Evolutionary conservation across 2,888 invertebrate species (phyloP), one percentile per base, ranked within the genome.

Genomic region (Folsomia manolachei): DNA sequence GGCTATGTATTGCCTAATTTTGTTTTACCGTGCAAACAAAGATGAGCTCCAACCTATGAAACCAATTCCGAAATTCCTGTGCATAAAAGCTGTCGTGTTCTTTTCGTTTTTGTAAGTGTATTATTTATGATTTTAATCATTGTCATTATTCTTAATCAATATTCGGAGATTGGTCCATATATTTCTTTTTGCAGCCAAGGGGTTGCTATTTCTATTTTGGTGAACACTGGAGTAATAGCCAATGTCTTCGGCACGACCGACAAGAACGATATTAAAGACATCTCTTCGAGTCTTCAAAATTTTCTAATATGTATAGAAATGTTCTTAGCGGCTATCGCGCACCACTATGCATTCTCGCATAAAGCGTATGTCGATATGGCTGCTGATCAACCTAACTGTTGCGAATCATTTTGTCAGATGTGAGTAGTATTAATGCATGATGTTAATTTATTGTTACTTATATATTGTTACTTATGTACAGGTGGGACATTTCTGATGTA

Each of bases 261-360:
- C 81, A 86, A 88, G 70, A 87, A 88, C 75, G 88, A 88, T 78
- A 88, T 90, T 73, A 89, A 90, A 82, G 89, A 90, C 82, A 88
- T 94, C 82, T 91, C 95, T 70, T 91, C 91, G 68, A 90, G 92
- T 83, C 84, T 96, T 21, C 87, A 96, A 91, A 94, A 97, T 86
- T 96, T 97, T 85, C 86, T 95, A 71, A 95, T 97, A 80, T 97
- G 97, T 83, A 94, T 97, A 82, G 97, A 97, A 87, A 97, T 97
- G 97, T 96, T 97, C 83, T 84, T 97, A 81, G 97, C 97, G 25
- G 95, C 97, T 1, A 89, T 97, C 25, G 97, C 95, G 0, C 97
- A 97, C 84, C 94, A 95, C 84, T 97, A 93, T 85, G 94, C 95
- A 82, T 97, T 97, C 84, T 93, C 95, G n/a, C 93, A 95, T 84